Conservation (phyloP, 2,113 vertebrate species). For the Pelodiscus sinensis region DNA sequence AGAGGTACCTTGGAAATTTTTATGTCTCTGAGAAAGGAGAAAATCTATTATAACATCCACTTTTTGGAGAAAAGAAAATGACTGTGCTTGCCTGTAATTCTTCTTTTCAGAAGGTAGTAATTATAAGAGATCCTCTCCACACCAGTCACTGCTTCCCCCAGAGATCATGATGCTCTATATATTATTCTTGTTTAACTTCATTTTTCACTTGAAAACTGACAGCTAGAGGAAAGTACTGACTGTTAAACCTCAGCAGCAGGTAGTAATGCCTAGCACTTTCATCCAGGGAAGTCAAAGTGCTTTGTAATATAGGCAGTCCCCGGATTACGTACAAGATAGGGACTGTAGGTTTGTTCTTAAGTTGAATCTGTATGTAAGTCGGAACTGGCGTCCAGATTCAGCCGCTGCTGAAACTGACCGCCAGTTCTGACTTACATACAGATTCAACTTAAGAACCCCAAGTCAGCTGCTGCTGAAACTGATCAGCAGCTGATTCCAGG, state of each 20-base stretch:
- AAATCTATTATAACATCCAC: constrained; percentile 31
- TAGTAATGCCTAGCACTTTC: constrained; percentile 56
- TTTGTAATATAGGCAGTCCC: too few species aligned
- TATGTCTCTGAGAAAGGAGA: background rate
- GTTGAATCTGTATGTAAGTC: too few species aligned
- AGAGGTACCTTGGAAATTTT: background rate
- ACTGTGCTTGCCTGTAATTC: constrained; percentile 28
- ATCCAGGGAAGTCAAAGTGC: constrained; percentile 27
- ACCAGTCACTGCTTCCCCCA: constrained; percentile 55
- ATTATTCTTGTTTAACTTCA: constrained; percentile 46
- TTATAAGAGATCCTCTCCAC: constrained; percentile 49
- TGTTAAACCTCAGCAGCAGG: constrained; percentile 57
- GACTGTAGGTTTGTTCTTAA: too few species aligned
- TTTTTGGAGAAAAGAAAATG: constrained; percentile 43
- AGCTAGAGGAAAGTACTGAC: constrained; percentile 48
- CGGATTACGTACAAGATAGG: too few species aligned
- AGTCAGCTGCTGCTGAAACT: too few species aligned
- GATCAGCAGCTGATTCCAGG: too few species aligned
- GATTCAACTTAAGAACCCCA: too few species aligned
- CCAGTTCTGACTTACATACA: too few species aligned
- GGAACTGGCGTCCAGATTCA: too few species aligned
- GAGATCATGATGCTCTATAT: constrained; percentile 56
- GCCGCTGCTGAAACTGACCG: too few species aligned
- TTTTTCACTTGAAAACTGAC: constrained; percentile 53
- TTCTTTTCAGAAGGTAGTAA: constrained; percentile 51